Evolutionary conservation across 2,888 invertebrate species (phyloP), one percentile per base, ranked within the genome.

Genomic region (Aplocera efformata): DNA sequence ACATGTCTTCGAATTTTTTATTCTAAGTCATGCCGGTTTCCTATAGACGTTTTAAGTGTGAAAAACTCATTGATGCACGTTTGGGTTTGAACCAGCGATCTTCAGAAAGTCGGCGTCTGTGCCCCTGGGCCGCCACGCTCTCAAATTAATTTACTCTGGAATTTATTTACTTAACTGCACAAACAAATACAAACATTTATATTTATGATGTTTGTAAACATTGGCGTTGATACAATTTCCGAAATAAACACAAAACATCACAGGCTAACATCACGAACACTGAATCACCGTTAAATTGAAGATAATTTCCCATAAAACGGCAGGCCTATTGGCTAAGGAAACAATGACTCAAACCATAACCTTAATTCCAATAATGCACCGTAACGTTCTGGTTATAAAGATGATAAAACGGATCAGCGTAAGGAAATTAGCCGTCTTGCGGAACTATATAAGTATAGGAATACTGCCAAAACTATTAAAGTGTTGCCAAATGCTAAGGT

Each of bases 381-480:
- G 3, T 43, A 23, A 1, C 1, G 4, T 24, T 7, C 10, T 3
- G 1, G 11, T 21, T 8, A 31, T 39, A 39, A 28, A 27, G 23
- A 4, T n/a, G 1, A 35, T 20, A 2, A 7, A 26, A 7, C 26
- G 23, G 10, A 31, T 20, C 22, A 1, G 27, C 24, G 25, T 11
- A 11, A 6, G 8, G 9, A 31, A 6, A 17, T 17, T 17, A 17
- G 13, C 13, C 13, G 13, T 5, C 13, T 3, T 17, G 13, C 13
- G 13, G 13, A 17, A 17, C 13, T 17, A 3, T 17, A n/a, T n/a
- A n/a, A n/a, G 13, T 33, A 28, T 29, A 37, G 33, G 38, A 31
- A 34, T 8, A 10, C 6, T 39, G 38, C 38, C 39, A 38, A 39
- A 21, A 31, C 17, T 21, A 6, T 26, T 11, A 17, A n/a, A n/a